Base-by-base conservation (phyloP, 2,113 vertebrate species). In the Xenopus laevis region DNA sequence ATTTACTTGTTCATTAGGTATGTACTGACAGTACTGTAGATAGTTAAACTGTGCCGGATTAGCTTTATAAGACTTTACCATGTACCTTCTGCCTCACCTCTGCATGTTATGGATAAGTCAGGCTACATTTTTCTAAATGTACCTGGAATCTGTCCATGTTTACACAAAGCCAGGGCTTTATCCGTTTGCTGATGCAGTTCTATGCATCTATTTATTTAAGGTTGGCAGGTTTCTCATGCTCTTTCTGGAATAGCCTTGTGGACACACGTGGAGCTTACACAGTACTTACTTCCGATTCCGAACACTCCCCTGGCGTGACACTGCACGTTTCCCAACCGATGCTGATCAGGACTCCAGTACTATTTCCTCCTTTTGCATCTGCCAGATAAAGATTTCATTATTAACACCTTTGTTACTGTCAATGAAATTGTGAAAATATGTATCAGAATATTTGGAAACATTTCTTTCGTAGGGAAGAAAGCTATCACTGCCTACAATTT, bases 141-240 rank as follows among this genome's bases (percentile, higher is more conserved):
- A 76, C 73, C 66, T 76, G 73, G 73, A 68, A 69, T 63, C 9
- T n/a, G 27, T 76, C 73, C 73, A 76, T 76, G 73, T 76, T 76
- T 76, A 69, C 66, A 68, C 13, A 69, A 76, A 66, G 58, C 61
- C 33, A 21, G 30, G 20, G n/a, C 40, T 76, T 62, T 76, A 69
- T 63, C 59, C 57, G 45, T 40, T 21, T 69, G 73, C 59, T 76
- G 73, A 76, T 68, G 73, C 60, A 63, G 58, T 47, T 76, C 20
- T 13, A 52, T 17, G 46, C 55, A 45, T 76, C 47, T 76, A 59
- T 76, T 76, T 76, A 62, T 75, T 75, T 75, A 75, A 68, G 45
- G 45, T 13, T 75, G 72, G 65, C 72, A 76, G 27, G 45, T 69
- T 13, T 76, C 59, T 69, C 46, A 63, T 66, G 27, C n/a, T 69